Conservation (phyloP, 2,888 invertebrate genomes). For the Parnassius orleans region DNA sequence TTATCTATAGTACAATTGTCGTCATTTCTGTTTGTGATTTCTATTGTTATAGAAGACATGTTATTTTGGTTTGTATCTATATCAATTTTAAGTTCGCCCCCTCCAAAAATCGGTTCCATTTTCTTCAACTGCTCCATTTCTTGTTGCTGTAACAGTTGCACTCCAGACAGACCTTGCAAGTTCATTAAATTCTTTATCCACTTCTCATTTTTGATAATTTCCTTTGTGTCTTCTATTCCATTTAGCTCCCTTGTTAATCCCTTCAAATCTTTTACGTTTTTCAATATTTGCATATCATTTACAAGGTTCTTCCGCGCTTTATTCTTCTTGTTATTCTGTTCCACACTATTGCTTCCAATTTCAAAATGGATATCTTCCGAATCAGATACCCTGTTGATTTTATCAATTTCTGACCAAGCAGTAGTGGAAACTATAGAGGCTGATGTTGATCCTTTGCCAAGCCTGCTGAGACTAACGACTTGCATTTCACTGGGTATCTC, state of each 20-base stretch:
- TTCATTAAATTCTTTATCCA: constrained; percentile 52
- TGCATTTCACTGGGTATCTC: constrained; percentile 37
- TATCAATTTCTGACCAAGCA: constrained; percentile 49
- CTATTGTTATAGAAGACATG: constrained; percentile 47
- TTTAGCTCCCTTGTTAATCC: constrained; percentile 41
- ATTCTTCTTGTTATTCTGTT: constrained; percentile 29
- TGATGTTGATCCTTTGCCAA: constrained; percentile 21
- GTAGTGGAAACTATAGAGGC: constrained; percentile 38
- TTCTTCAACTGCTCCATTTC: constrained; percentile 45
- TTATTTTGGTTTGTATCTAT: constrained; percentile 38
- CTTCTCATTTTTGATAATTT: constrained; percentile 49
- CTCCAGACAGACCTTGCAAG: constrained; percentile 45
- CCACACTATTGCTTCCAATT: constrained; percentile 20
- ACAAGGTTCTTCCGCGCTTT: constrained; percentile 10
- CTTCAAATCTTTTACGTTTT: constrained; percentile 45
- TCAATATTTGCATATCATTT: constrained; percentile 34
- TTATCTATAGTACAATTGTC: not conserved
- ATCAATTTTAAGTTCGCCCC: constrained; percentile 50
- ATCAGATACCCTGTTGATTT: constrained; percentile 39
- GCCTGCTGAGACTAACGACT: constrained; percentile 31
- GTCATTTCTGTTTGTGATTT: constrained; percentile 31
- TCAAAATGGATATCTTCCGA: constrained; percentile 38
- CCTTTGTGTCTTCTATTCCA: constrained; percentile 23
- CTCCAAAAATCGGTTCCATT: constrained; percentile 32
- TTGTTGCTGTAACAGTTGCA: constrained; percentile 44